Conservation (phyloP, 2,797 vertebrate species). For the Hoplostethus mediterraneus region DNA sequence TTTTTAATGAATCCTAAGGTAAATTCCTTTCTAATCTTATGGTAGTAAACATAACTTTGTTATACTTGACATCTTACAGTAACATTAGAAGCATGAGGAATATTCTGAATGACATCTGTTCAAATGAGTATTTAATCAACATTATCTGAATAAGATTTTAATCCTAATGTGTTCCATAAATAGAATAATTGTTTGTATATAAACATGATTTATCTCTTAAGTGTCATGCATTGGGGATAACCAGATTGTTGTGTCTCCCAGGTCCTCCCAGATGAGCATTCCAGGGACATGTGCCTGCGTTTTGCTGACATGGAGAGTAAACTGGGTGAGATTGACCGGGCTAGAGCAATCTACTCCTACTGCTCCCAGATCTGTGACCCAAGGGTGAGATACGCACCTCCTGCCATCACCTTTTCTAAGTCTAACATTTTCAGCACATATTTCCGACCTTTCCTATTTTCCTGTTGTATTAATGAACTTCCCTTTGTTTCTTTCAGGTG, state of each 20-base stretch:
- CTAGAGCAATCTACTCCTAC: slow-evolving; percentile 93
- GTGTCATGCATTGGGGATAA: not conserved
- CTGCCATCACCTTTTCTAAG: not conserved
- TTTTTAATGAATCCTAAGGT: too few relatives aligned
- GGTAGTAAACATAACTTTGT: too few relatives aligned
- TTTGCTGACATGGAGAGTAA: slow-evolving; percentile 97
- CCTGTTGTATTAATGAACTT: not conserved
- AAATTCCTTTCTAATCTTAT: too few relatives aligned
- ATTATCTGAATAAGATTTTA: not conserved
- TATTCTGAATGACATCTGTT: not conserved
- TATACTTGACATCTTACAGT: too few relatives aligned
- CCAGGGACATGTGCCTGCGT: slow-evolving; percentile 94
- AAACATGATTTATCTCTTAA: not conserved
- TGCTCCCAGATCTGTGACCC: slow-evolving; percentile 97
- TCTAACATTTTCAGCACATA: not conserved
- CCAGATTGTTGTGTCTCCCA: slow-evolving; percentile 50
- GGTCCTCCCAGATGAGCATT: slow-evolving; percentile 92
- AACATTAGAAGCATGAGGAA: too few relatives aligned
- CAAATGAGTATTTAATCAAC: not conserved
- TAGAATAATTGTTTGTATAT: not conserved
- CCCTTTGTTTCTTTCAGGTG: slow-evolving; percentile 78
- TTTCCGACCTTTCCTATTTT: not conserved
- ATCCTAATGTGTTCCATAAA: too few relatives aligned
- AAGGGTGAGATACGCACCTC: slow-evolving; percentile 80
- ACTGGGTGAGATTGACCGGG: slow-evolving; percentile 94